Conservation (phyloP, 2,797 vertebrate species). For the Arremon aurantiirostris region DNA sequence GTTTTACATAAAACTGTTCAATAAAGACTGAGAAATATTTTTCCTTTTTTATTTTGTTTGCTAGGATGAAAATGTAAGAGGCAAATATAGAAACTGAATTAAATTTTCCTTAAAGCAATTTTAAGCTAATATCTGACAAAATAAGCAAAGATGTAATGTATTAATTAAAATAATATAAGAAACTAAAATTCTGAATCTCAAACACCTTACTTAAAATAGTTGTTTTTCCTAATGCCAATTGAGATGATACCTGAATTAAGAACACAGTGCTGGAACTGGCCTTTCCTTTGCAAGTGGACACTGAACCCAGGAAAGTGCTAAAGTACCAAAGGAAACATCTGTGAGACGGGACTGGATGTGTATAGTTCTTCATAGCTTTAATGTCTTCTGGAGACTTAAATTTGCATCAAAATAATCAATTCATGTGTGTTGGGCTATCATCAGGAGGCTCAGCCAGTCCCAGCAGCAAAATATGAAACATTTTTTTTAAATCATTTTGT, state of each 20-base stretch:
- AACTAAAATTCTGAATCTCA: neutral
- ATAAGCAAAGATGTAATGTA: neutral
- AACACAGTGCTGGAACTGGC: neutral
- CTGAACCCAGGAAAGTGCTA: neutral
- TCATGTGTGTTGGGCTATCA: neutral
- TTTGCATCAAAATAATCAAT: neutral
- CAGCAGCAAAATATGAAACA: neutral
- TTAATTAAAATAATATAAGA: neutral
- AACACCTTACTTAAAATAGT: neutral
- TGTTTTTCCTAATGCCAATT: neutral
- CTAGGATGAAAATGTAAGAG: neutral
- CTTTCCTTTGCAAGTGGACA: neutral
- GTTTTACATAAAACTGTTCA: neutral
- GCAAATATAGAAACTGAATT: neutral
- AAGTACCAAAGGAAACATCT: neutral
- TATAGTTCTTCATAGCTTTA: neutral
- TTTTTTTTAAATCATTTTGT: neutral
- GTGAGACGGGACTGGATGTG: neutral
- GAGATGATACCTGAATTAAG: neutral
- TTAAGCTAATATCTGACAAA: neutral
- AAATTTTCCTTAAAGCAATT: neutral
- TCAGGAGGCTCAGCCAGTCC: neutral
- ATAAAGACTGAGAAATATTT: neutral
- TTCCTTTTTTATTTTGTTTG: neutral
- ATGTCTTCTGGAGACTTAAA: neutral